Conservation (phyloP, 2,797 vertebrate species). For the Pseudopleuronectes americanus region DNA sequence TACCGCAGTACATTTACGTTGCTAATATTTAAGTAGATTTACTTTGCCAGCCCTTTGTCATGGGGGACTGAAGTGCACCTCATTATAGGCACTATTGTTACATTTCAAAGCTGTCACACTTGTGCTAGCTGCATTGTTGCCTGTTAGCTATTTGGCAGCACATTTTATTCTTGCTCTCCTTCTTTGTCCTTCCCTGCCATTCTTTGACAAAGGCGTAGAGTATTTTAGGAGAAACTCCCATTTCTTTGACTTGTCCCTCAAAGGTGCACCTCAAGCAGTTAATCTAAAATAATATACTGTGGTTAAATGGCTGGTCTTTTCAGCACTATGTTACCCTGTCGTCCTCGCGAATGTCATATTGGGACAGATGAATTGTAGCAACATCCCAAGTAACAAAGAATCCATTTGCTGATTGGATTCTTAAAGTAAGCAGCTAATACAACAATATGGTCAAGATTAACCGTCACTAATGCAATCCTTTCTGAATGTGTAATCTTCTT, state of each 20-base stretch:
- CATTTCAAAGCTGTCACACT: background rate
- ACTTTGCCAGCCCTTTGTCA: background rate
- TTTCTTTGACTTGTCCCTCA: background rate
- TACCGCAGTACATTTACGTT: background rate
- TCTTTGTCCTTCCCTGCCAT: background rate
- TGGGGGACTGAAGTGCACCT: background rate
- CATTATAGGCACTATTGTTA: background rate
- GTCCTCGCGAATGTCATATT: background rate
- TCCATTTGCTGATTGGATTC: slow-evolving; percentile 19
- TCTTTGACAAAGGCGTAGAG: background rate
- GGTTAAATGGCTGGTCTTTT: background rate
- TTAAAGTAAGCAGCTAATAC: slow-evolving; percentile 32
- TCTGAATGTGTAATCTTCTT: slow-evolving; percentile 67
- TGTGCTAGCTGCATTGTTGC: background rate
- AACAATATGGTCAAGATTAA: slow-evolving; percentile 52
- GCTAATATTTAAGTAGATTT: background rate
- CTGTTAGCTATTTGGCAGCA: background rate
- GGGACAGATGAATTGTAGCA: background rate
- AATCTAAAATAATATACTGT: background rate
- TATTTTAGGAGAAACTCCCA: background rate
- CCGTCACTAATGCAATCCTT: slow-evolving; percentile 61
- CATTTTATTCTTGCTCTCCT: background rate
- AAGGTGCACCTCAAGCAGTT: background rate
- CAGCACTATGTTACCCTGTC: background rate
- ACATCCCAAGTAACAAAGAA: background rate